A percentile compares a stretch with the other conserved stretches of the same genome.
Evolutionary conservation across 2,888 invertebrate genomes (phyloP).

Genomic region (Pimpla rufipes): DNA sequence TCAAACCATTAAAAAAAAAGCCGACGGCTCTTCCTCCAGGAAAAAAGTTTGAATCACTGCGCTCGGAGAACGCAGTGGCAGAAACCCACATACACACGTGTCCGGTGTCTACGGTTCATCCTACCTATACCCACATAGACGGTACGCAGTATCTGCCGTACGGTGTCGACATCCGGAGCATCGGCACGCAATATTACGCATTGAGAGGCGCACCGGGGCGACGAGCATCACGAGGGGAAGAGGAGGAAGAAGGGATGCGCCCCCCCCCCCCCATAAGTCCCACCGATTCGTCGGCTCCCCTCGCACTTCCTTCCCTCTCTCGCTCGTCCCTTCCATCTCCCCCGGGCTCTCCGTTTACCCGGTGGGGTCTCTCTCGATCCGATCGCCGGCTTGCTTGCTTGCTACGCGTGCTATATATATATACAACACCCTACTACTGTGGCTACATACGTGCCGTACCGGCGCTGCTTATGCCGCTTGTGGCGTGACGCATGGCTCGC

Average conservation of each 20-base stretch:
- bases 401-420: constrained; percentile 40
- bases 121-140: constrained; percentile 15
- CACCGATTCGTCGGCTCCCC: constrained; percentile 26
- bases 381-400: constrained; percentile 69
- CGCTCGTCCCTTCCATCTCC: constrained; percentile 33
- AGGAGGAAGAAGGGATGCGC: constrained; percentile 46
- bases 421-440: constrained; percentile 12
- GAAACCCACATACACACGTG: constrained; percentile 52
- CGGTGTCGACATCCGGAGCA: constrained; percentile 50
- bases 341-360: constrained; percentile 28
- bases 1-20: not conserved
- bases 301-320: constrained; percentile 53
- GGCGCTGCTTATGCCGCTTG: constrained; percentile 64
- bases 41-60: constrained; percentile 30
- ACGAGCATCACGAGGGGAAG: not conserved
- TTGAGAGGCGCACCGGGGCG: constrained; percentile 18
- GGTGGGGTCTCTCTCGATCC: constrained; percentile 36
- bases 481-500: constrained; percentile 76
- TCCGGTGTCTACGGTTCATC: not conserved
- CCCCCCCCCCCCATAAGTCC: constrained; percentile 23
- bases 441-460: constrained; percentile 53
- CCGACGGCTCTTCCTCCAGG: not conserved
- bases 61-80: not conserved
- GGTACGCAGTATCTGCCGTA: not conserved
- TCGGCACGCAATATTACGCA: constrained; percentile 56